Base-by-base conservation (phyloP, 2,797 vertebrate genomes). In the Premnoplex brunnescens region DNA sequence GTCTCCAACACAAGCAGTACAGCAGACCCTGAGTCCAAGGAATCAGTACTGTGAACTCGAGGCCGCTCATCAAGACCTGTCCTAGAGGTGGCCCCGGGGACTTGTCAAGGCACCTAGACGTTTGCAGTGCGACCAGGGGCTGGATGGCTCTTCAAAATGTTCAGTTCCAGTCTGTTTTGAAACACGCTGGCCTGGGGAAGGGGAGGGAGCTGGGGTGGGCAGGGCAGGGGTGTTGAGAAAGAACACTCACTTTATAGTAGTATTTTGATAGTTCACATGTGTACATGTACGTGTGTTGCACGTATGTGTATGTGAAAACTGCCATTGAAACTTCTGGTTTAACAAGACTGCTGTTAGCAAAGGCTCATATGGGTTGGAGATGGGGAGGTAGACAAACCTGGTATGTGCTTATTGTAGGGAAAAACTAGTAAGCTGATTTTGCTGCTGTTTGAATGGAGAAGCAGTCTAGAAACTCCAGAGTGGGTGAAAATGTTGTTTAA, bases 21-120 rank as follows among this genome's bases (percentile, higher is more conserved):
- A 69, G 86, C 95, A n/a, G 97, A 98, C 58, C 88, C 97, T 22
- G 97, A 98, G 76, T 98, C 98, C 79, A 98, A 98, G 96, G 98
- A 98, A 85, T 98, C 98, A 2, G 97, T 98, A 13, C 96, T 98
- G 97, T 98, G 97, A 98, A 77, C 79, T 80, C 64, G 6, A 85
- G 56, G 85, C 66, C 5, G 0, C 78, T 74, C 4, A 0, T 32
- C 41, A 41, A 55, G 54, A 46, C 6, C 7, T 2, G 3, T 88
- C 85, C 91, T 37, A 44, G 68, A 92, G 76, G 63, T 75, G 94
- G 74, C 89, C 91, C 10, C 1, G 69, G 75, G 71, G 78, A 93
- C 92, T 91, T 37, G 51, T 76, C 93, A 39, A n/a, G 6, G 23
- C 67, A 37, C 84, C 89, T 22, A 54, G 55, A 85, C 27, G 0